Conservation (phyloP, 2,797 vertebrate species). For the Pipistrellus pipistrellus region DNA sequence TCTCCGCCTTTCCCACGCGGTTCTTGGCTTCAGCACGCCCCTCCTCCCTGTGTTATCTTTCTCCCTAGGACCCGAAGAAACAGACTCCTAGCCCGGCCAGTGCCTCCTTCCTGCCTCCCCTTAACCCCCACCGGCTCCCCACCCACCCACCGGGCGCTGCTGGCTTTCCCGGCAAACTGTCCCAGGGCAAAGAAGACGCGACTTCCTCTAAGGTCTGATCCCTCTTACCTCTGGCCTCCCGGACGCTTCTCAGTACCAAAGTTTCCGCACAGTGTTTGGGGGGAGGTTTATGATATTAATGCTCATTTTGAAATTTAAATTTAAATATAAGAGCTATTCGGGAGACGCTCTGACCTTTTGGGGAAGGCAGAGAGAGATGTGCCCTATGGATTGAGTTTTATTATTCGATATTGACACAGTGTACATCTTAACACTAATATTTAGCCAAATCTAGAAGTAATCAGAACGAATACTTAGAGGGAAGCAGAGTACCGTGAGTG, state of each 20-base stretch:
- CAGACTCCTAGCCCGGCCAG: not conserved
- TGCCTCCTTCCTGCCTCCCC: not conserved
- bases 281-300: not conserved
- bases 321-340: not conserved
- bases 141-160: rapidly evolving
- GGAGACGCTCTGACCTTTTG: slow-evolving; percentile 1
- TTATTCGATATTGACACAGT: not conserved
- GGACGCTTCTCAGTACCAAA: not conserved
- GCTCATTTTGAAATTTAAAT: slow-evolving; percentile 19
- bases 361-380: not conserved
- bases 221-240: not conserved
- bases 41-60: not conserved
- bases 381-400: not conserved
- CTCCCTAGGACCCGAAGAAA: not conserved
- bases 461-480: not conserved
- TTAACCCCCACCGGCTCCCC: not conserved
- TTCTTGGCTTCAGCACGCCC: not conserved
- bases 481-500: not conserved
- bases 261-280: not conserved
- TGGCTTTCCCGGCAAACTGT: not conserved
- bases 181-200: not conserved
- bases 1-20: not conserved
- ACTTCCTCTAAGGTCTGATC: not conserved
- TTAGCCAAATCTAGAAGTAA: slow-evolving; percentile 8
- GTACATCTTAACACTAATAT: not conserved